Evolutionary conservation across 2,797 vertebrate species (phyloP), one percentile per base, ranked within the genome.

Genomic region (Apodemus agrarius): DNA sequence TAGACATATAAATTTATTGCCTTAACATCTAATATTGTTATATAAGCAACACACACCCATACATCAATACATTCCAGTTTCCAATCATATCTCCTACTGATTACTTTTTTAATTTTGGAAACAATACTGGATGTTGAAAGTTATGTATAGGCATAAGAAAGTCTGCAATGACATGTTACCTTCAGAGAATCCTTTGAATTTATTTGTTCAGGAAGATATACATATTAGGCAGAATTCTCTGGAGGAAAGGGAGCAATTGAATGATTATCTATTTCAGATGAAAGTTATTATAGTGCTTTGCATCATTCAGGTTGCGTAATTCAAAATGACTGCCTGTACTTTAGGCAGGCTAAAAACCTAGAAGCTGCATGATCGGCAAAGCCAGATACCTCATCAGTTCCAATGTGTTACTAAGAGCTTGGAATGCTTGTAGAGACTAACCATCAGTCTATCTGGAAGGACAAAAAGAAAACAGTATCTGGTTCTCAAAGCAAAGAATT

Each of bases 181-280:
- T 67, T 96, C 72, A 95, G 69, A 92, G 78, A 61, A 46, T 43
- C 13, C 67, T 37, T 61, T 95, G 26, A 65, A 74, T 84, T 16
- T 46, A n/a, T 67, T 24, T 85, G 37, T 81, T 49, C 0, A 72
- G 5, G 9, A 80, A 54, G 3, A 79, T 21, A 86, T 1, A 57
- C 1, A 1, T 52, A 57, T 54, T 67, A 22, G 83, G 13, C 49
- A 54, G 22, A 37, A 34, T 72, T 40, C 2, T 74, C 26, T 87
- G 4, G 52, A 87, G 9, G 14, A 57, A 54, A 49, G 24, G 16
- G 1, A 57, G 19, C 4, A 57, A 40, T 11, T 0, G 1, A 72
- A 40, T 72, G 14, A 40, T 10, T 57, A 57, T 74, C 17, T 74
- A 87, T 40, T 19, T 37, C 22, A 29, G 34, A 29, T n/a, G 3